Base-by-base conservation (phyloP, 2,113 vertebrate genomes). In the Cheilinus undulatus region DNA sequence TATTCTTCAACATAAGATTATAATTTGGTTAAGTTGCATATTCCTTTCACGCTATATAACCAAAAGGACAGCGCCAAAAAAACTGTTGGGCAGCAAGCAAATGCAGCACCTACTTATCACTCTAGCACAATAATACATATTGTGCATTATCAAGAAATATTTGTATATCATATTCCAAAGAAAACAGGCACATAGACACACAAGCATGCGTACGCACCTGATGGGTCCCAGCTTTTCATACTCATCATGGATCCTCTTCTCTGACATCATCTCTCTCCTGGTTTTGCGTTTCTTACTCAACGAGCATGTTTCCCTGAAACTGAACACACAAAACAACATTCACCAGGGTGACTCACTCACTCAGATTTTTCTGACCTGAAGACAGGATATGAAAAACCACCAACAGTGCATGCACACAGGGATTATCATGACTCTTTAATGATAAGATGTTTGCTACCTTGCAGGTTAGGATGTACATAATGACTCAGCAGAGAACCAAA, bases 261-360 rank as follows among this genome's bases (percentile, higher is more conserved):
- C 98, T 1, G 97, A 99, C 80, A 96, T 65, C 84, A 97, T 94
- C 85, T 99, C 98, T 28, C 96, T 89, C 77, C 92, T 95, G 69
- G 96, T 98, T 85, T 97, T 99, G 86, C 96, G 96, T 80, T 98
- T 98, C 89, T 99, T 98, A 90, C 97, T 99, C 69, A 96, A 86
- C n/a, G 97, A 99, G 79, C 98, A 99, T 1, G 97, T 98, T 88
- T 99, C 98, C 86, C 88, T 96, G 89, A 99, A 99, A 91, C 98
- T 99, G 87, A 58, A 71, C 28, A 57, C 50, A 80, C 38, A 80
- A n/a, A 51, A 34, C 23, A 64, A 52, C 30, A 11, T 60, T 27
- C 70, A 61, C 24, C 34, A 58, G 51, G 40, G 0, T 0, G 23
- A 8, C 8, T 13, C 8, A 60, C 24, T 1, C 1, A 1, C 19